Evolutionary conservation across 2,797 vertebrate species (phyloP).

Genomic region (Alosa sapidissima): DNA sequence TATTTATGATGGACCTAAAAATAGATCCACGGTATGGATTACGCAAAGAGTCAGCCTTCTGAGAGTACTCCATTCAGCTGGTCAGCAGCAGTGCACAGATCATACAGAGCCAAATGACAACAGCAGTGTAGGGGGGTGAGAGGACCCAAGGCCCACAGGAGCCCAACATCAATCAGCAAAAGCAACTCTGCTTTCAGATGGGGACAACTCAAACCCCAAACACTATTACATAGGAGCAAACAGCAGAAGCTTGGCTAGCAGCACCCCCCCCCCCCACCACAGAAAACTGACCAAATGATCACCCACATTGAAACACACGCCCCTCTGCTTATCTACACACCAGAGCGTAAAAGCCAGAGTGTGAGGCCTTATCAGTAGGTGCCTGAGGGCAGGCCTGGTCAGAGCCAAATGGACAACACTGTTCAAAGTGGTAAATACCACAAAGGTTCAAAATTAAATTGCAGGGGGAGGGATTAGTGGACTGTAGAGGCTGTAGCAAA

Average conservation of each 20-base stretch:
- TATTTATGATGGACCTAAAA: constrained; percentile 56
- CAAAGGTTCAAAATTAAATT: neutral
- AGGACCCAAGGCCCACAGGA: neutral
- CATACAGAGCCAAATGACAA: neutral
- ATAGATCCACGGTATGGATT: constrained; percentile 59
- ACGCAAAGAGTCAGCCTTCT: constrained; percentile 44
- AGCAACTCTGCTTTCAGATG: neutral
- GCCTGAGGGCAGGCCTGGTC: neutral
- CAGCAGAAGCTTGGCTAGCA: neutral
- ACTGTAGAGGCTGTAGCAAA: neutral
- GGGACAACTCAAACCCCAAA: neutral
- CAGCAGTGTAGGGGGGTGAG: neutral
- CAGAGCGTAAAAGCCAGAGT: neutral
- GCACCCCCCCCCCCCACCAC: neutral
- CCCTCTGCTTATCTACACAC: neutral
- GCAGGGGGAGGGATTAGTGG: neutral
- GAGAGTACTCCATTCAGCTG: constrained; percentile 27
- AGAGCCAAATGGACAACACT: neutral
- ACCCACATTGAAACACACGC: neutral
- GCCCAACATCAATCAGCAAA: neutral
- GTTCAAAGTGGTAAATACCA: neutral
- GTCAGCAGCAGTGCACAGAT: neutral
- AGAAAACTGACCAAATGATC: constrained; percentile 3
- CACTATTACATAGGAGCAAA: neutral
- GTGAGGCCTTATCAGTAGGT: neutral